Evolutionary conservation across 92 coral and sea anemone genomes (phyloP), one percentile per base, ranked within the genome.

Genomic region (Epizoanthus illoricatus): DNA sequence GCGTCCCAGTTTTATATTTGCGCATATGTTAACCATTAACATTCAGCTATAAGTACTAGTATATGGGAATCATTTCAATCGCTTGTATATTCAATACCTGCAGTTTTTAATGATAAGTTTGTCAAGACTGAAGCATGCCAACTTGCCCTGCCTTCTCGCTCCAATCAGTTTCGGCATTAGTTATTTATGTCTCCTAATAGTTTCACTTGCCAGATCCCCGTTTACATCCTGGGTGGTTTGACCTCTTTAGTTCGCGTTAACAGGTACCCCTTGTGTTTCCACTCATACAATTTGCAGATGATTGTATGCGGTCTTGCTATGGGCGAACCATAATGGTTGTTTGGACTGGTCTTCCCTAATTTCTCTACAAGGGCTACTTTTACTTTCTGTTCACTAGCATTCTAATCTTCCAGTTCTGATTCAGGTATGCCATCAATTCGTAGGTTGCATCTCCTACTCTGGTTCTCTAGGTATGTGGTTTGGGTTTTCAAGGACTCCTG

Each of bases 251-350:
- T 79, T 3, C 28, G 24, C 39, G 69, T 79, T 23, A 79, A 36
- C 7, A 79, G 60, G 36, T 39, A 55, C 7, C 7, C 74, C 42
- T 73, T 79, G 13, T 19, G 49, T 64, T 85, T 85, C 85, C 63
- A 78, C 16, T 85, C 88, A 23, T 85, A 79, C 42, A 85, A 40
- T 54, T 79, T 85, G 42, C 85, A 79, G n/a, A 79, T 72, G 63
- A 85, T 76, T 42, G 84, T 79, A 36, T 67, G 60, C 70, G 80
- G 85, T 85, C 49, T 74, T 28, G 36, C 10, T 58, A 23, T 59
- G 15, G 65, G 65, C 15, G 65, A 59, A 9, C 65, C 65, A 5
- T 59, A 23, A 16, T 4, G 15, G 65, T 9, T 20, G 0, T 4
- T 62, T 3, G 28, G 66, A 20, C 82, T 74, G 60, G 16, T 55